Evolutionary conservation across 2,113 vertebrate genomes (phyloP).

Genomic region (Harpagus bidentatus): DNA sequence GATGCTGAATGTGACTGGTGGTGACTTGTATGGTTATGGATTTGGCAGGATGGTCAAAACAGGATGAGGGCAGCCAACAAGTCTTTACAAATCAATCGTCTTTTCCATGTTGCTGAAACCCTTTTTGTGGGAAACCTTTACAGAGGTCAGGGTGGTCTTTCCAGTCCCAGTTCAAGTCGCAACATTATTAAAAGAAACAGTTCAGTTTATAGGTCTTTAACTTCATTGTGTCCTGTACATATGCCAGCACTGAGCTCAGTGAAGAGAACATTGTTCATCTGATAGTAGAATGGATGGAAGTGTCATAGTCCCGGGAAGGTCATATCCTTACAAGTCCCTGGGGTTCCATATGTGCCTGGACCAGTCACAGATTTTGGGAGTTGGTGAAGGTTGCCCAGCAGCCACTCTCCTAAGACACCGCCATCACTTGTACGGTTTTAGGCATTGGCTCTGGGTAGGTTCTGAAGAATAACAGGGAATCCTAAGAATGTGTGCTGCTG

Average conservation of each 20-base stretch:
- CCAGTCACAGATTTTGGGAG: neutral
- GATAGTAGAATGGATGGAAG: neutral
- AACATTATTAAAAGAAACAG: neutral
- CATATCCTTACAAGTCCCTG: neutral
- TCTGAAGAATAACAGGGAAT: neutral
- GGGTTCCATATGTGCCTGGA: neutral
- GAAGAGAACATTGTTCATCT: neutral
- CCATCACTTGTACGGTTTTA: neutral
- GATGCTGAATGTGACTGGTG: neutral
- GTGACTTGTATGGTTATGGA: neutral
- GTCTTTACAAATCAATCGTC: neutral
- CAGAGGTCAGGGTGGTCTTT: neutral
- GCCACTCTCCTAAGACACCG: neutral
- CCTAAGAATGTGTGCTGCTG: neutral
- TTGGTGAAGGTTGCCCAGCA: neutral
- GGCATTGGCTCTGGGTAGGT: neutral
- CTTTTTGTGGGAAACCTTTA: neutral
- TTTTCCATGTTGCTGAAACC: neutral
- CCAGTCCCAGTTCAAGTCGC: neutral
- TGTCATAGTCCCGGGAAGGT: neutral
- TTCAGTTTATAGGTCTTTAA: neutral
- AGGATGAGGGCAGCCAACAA: neutral
- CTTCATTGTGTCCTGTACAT: neutral
- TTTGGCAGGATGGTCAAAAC: neutral
- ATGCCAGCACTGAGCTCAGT: neutral